These are phyloP conservation scores for Oithona nana DNA, from an alignment of 2,888 invertebrate genomes.

Conservation along the genomic window DNA sequence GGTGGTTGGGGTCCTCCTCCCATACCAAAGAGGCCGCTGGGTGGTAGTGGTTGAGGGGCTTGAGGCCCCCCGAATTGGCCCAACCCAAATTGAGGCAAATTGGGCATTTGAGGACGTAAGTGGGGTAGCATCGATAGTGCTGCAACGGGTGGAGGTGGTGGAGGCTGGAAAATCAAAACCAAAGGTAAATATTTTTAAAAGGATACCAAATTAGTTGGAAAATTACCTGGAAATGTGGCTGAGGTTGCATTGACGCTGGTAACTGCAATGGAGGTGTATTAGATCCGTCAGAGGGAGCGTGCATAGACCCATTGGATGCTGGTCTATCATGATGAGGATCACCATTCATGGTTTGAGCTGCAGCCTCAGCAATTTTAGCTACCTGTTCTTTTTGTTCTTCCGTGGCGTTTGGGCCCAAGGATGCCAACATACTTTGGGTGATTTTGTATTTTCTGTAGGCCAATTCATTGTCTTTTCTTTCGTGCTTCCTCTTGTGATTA, in stretches of 20 bases:
- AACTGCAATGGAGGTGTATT: not conserved
- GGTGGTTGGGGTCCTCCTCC: not conserved
- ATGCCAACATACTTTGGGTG: constrained; percentile 36
- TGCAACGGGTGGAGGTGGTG: not conserved
- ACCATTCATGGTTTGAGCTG: not conserved
- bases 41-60: not conserved
- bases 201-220: too few relatives aligned
- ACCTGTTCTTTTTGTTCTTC: not conserved
- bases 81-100: not conserved
- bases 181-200: too few relatives aligned
- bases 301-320: not conserved
- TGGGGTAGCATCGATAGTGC: not conserved
- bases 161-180: too few relatives aligned
- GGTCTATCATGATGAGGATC: not conserved
- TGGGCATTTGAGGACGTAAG: not conserved
- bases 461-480: constrained; percentile 74
- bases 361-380: not conserved
- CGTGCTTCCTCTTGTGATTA: constrained; percentile 90
- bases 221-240: not conserved
- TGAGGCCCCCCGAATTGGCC: not conserved
- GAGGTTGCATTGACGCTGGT: not conserved
- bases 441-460: constrained; percentile 58
- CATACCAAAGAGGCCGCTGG: not conserved
- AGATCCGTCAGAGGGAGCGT: not conserved
- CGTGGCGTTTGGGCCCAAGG: not conserved